Conservation (phyloP, 2,113 vertebrate genomes). For the Halcyon senegalensis region DNA sequence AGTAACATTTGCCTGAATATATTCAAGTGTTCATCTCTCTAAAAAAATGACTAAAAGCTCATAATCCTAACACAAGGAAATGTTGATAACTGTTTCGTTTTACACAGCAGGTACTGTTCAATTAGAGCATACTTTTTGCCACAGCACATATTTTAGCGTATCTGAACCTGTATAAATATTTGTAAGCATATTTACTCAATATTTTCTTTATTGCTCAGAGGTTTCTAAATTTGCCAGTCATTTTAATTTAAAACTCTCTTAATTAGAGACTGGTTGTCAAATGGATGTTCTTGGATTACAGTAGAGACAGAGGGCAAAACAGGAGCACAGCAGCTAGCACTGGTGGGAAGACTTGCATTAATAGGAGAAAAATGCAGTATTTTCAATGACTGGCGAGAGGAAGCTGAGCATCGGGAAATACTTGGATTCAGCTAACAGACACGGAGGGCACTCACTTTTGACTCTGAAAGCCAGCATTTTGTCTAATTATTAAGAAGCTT, state of each 20-base stretch:
- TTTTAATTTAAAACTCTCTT: slow-evolving; percentile 49
- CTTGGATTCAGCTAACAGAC: slow-evolving; percentile 33
- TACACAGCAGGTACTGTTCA: slow-evolving; percentile 50
- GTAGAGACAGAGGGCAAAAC: slow-evolving; percentile 2
- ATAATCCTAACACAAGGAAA: slow-evolving; percentile 23
- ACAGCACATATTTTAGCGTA: slow-evolving; percentile 44
- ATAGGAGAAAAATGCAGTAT: slow-evolving; percentile 4
- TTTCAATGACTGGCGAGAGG: not conserved
- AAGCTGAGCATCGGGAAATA: slow-evolving; percentile 38
- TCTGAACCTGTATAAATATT: slow-evolving; percentile 46
- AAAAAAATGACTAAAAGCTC: slow-evolving; percentile 2
- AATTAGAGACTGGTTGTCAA: slow-evolving; percentile 53
- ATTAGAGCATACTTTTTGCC: slow-evolving; percentile 32
- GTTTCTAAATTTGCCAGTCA: slow-evolving; percentile 28
- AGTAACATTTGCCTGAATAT: slow-evolving; percentile 24
- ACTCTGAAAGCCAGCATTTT: slow-evolving; percentile 38
- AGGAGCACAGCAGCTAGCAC: slow-evolving; percentile 9
- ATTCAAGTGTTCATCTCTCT: not conserved
- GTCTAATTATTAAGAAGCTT: slow-evolving; percentile 62
- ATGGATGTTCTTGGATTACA: not conserved
- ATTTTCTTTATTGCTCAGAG: slow-evolving; percentile 34
- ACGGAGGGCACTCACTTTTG: slow-evolving; percentile 19
- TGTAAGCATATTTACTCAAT: slow-evolving; percentile 53
- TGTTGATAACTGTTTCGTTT: slow-evolving; percentile 43
- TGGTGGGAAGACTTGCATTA: not conserved